Conservation (phyloP, 2,888 invertebrate species). For the Sussaba pulchella region DNA sequence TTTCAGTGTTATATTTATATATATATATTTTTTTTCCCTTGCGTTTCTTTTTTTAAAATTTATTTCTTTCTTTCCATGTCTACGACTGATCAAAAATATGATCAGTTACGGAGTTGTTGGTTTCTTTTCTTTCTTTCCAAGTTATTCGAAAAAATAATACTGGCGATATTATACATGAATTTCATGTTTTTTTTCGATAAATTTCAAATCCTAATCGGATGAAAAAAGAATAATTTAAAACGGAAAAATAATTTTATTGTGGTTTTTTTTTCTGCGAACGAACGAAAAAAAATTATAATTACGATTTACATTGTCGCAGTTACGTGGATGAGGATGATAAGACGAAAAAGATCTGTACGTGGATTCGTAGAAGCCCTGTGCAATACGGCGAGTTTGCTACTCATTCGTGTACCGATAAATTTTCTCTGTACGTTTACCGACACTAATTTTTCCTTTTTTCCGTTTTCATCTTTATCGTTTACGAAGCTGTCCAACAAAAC, state of each 20-base stretch:
- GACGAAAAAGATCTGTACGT: constrained; percentile 5
- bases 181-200: constrained; percentile 65
- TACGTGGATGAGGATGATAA: neutral
- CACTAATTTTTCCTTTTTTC: constrained; percentile 24
- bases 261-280: constrained; percentile 40
- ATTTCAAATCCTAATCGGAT: constrained; percentile 61
- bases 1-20: constrained; percentile 62
- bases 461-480: constrained; percentile 19
- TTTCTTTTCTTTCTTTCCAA: neutral
- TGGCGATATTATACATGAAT: constrained; percentile 76
- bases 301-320: constrained; percentile 37
- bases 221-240: constrained; percentile 72
- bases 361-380: constrained; percentile 34
- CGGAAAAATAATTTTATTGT: constrained; percentile 71
- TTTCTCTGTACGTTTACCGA: constrained; percentile 40
- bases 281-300: constrained; percentile 21
- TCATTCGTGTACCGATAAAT: constrained; percentile 43
- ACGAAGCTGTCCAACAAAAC: constrained; percentile 71
- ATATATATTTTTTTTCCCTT: constrained; percentile 25
- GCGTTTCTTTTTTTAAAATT: constrained; percentile 23
- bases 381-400: constrained; percentile 39
- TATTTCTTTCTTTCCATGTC: constrained; percentile 64
- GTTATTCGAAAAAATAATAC: constrained; percentile 76
- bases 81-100: constrained; percentile 74
- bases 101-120: constrained; percentile 69